Evolutionary conservation across 1,140 invertebrate genomes (phyloP), one percentile per base, ranked within the genome.

Genomic region (Leptinotarsa defecta): DNA sequence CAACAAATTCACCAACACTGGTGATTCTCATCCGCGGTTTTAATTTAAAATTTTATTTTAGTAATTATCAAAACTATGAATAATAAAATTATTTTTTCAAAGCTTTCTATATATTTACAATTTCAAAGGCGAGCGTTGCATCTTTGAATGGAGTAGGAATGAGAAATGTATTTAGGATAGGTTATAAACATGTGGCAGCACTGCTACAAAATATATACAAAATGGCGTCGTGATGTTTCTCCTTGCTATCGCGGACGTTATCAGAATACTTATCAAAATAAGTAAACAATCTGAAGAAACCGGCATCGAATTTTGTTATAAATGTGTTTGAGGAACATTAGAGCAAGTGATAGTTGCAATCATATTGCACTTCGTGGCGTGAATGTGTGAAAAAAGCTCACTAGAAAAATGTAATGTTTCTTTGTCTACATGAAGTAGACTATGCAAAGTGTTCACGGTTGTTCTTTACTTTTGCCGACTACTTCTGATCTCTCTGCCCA

Each of bases 151-250:
- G 34, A 43, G 8, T 43, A 43, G 34, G 34, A 43, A 43, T 2
- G 8, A 43, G 34, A 43, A 11, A 43, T 43, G 34, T 43, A 43
- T 43, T 43, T 43, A 43, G 8, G 8, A 43, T 43, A 43, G 34
- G 34, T 43, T 43, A 43, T 43, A 43, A 43, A 43, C 34, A 43
- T 43, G 34, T 43, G 34, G 34, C 34, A 43, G 34, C 34, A 43
- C 61, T 20, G 20, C 61, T 19, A 62, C 15, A 24, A 11, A 62
- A 57, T 67, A 74, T 74, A 67, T 68, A 74, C 74, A 78, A 78
- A 73, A 78, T 78, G 77, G 77, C 77, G 74, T 73, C 71, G 67
- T 68, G 65, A 68, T 49, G 74, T 68, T 74, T 63, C 34, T 64
- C 48, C 20, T 72, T 48, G 71, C 17, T 19, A n/a, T 68, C 34